Evolutionary conservation across 2,888 invertebrate species (phyloP), one percentile per base, ranked within the genome.

Genomic region (Cataglyphis rosenhaueri): DNA sequence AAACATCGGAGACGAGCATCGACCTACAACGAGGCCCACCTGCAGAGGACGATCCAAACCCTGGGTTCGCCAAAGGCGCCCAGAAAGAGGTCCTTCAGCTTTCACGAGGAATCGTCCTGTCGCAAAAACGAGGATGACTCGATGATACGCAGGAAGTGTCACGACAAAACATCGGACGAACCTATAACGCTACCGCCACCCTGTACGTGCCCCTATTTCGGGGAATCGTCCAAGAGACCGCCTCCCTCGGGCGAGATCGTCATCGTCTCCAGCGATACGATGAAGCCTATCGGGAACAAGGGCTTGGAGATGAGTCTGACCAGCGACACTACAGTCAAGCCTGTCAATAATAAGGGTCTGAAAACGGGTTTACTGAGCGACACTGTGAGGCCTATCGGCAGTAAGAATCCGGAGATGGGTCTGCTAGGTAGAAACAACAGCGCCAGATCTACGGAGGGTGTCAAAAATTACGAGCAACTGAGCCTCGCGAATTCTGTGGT

Each of bases 161-260:
- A 70, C 3, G 79, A 86, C 9, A 83, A 85, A 48, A 82, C 64
- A 29, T 62, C 71, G 6, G 66, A 59, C 41, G 88, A 78, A 3
- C 59, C 59, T 15, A 73, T 74, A 62, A 38, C 75, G 10, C 92
- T 97, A 57, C 97, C 97, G 4, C 97, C 97, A 0, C 97, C 97
- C 0, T 97, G 97, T 93, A 97, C 97, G 0, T 97, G 97, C 91
- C 97, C 97, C 0, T 97, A 97, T 91, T 97, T 98, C 91, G 97
- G 97, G 0, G 96, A 97, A 85, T 96, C 29, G 94, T 96, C 96
- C 95, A 96, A 82, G 95, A 96, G 89, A 89, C 95, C 94, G 86
- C 94, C 92, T 75, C 95, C 95, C 62, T 94, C 95, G 0, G 94
- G 95, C 3, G 96, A 96, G 87, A 95, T 96, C 3, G 95, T 96